These are phyloP conservation scores for Atrichornis clamosus DNA, from an alignment of 2,113 vertebrate genomes.

Conservation along the genomic window DNA sequence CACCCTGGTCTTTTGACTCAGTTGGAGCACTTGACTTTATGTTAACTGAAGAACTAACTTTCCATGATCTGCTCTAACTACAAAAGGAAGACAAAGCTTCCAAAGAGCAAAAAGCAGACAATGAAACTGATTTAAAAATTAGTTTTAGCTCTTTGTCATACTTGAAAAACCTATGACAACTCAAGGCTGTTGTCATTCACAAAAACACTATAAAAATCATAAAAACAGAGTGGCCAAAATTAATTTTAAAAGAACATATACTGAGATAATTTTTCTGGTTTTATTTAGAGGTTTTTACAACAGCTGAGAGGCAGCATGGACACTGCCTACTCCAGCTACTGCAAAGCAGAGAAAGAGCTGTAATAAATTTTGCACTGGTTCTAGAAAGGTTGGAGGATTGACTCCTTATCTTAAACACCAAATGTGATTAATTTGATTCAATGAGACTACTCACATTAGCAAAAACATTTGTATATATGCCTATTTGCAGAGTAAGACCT, in stretches of 20 bases:
- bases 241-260: not conserved
- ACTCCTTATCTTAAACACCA: not conserved
- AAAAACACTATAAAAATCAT: not conserved
- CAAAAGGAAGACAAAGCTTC: not conserved
- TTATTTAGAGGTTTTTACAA: not conserved
- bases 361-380: not conserved
- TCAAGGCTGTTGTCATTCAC: not conserved
- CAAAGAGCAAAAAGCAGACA: not conserved
- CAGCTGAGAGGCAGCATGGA: not conserved
- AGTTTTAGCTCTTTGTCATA: not conserved
- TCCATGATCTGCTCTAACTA: not conserved
- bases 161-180: not conserved
- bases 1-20: not conserved
- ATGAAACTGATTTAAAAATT: not conserved
- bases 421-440: not conserved
- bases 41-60: not conserved
- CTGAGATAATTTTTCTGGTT: not conserved
- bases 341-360: not conserved
- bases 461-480: not conserved
- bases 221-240: not conserved
- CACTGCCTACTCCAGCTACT: not conserved
- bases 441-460: not conserved
- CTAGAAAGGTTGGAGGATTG: not conserved
- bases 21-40: not conserved
- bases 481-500: not conserved